Percentiles rank a stretch among this genome's conserved stretches.
Conservation (phyloP, 92 coral and sea anemone species). For the Phenganax stokvisi region DNA sequence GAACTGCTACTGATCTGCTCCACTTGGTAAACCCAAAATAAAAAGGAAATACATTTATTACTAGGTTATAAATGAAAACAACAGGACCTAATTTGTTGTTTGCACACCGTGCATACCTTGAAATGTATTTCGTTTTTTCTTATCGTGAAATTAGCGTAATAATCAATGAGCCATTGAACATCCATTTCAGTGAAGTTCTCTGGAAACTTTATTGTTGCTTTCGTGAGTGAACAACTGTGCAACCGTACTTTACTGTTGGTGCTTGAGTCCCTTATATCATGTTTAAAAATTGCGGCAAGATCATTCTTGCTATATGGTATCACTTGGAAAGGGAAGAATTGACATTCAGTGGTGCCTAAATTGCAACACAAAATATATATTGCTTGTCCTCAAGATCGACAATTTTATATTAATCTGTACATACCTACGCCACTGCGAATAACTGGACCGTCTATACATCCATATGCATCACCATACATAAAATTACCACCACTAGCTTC, state of each 20-base stretch:
- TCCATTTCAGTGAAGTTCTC: background rate
- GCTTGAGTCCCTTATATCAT: background rate
- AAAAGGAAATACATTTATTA: background rate
- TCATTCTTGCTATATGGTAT: conserved; percentile 5
- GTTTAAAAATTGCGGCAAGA: background rate
- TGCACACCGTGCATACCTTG: background rate
- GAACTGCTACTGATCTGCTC: conserved; percentile 12
- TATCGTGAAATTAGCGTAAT: conserved; percentile 5
- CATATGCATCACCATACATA: background rate
- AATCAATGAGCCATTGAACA: background rate
- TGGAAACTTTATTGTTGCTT: conserved; percentile 8
- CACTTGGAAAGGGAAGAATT: conserved; percentile 13
- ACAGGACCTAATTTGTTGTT: too few species aligned
- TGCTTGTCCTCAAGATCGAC: background rate
- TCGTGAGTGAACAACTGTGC: background rate
- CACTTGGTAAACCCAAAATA: background rate
- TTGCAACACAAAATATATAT: background rate
- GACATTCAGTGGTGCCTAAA: background rate
- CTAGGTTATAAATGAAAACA: too few species aligned
- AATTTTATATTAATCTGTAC: too few species aligned
- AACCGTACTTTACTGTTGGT: too few species aligned
- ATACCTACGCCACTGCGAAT: background rate
- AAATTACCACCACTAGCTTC: background rate
- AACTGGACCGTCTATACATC: background rate
- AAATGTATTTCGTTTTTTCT: background rate